phyloP scores from a whole-genome alignment of 2,888 invertebrate genomes.

The Apamea crenata region DNA sequence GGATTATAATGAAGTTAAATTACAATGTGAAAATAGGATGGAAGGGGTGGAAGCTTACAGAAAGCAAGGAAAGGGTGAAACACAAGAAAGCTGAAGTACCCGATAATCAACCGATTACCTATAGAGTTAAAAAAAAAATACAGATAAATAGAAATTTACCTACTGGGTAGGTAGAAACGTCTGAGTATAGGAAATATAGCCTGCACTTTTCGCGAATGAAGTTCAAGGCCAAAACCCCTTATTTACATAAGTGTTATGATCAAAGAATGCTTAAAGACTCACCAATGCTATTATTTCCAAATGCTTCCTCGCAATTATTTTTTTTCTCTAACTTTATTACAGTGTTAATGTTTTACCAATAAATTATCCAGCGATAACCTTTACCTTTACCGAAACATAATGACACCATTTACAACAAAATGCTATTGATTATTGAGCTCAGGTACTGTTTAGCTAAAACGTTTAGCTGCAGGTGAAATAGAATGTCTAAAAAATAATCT shows the following conservation, averaged over 20 bases:
- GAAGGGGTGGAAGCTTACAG: background rate
- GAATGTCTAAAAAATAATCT: slow-evolving; percentile 27
- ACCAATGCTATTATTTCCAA: slow-evolving; percentile 25
- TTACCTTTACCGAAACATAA: slow-evolving; percentile 39
- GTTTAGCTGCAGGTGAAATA: slow-evolving; percentile 16
- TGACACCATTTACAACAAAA: slow-evolving; percentile 42
- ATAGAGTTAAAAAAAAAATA: no score
- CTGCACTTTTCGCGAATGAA: background rate
- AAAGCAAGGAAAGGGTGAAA: background rate
- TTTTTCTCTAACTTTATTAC: slow-evolving; percentile 29
- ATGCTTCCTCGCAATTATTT: slow-evolving; percentile 45
- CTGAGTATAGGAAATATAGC: background rate
- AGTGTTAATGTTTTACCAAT: slow-evolving; percentile 41
- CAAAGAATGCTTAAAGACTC: slow-evolving; percentile 14
- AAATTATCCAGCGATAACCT: slow-evolving; percentile 55
- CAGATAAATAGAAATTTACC: no score
- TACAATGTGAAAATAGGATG: background rate
- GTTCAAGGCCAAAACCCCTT: slow-evolving; percentile 19
- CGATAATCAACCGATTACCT: background rate
- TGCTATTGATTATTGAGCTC: slow-evolving; percentile 35
- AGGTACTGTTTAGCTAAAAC: slow-evolving; percentile 7
- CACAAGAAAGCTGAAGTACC: background rate
- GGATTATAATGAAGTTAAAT: no score
- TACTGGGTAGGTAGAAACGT: background rate
- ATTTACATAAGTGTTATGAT: slow-evolving; percentile 14